Evolutionary conservation across 2,113 vertebrate genomes (phyloP).

Genomic region (Cathartes aura): DNA sequence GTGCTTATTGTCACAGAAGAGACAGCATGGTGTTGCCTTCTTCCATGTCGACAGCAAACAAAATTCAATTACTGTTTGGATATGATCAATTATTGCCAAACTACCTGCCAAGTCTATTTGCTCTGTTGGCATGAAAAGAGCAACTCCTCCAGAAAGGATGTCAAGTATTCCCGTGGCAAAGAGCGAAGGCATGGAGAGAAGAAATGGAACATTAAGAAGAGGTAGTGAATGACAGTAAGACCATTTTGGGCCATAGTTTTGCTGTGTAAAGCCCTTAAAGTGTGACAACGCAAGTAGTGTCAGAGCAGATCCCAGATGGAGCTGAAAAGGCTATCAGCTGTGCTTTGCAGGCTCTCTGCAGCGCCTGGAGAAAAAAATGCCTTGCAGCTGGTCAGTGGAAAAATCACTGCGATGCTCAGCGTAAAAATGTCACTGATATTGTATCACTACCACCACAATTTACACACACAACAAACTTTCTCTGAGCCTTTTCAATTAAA

Average conservation of each 20-base stretch:
- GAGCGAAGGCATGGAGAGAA: background rate
- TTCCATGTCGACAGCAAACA: background rate
- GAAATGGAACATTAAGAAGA: slow-evolving; percentile 37
- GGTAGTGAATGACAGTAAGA: background rate
- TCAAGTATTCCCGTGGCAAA: background rate
- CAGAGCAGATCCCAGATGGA: slow-evolving; percentile 34
- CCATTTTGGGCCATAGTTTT: background rate
- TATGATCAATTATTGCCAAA: slow-evolving; percentile 58
- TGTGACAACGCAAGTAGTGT: background rate
- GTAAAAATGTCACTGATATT: background rate
- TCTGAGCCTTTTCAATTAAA: slow-evolving; percentile 18
- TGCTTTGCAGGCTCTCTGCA: background rate
- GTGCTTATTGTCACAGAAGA: background rate
- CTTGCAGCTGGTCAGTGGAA: slow-evolving; percentile 40
- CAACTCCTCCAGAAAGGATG: slow-evolving; percentile 6
- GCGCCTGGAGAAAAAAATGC: background rate
- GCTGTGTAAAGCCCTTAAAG: background rate
- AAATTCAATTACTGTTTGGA: slow-evolving; percentile 65
- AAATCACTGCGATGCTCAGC: background rate
- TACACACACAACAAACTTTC: background rate
- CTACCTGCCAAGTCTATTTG: slow-evolving; percentile 48
- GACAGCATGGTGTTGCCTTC: slow-evolving; percentile 9
- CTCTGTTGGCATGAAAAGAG: slow-evolving; percentile 21
- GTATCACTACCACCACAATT: background rate
- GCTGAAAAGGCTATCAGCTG: background rate